A percentile compares a stretch with the other conserved stretches of the same genome.
Evolutionary conservation across 2,888 invertebrate genomes (phyloP).

Genomic region (Limnephilus rhombicus): DNA sequence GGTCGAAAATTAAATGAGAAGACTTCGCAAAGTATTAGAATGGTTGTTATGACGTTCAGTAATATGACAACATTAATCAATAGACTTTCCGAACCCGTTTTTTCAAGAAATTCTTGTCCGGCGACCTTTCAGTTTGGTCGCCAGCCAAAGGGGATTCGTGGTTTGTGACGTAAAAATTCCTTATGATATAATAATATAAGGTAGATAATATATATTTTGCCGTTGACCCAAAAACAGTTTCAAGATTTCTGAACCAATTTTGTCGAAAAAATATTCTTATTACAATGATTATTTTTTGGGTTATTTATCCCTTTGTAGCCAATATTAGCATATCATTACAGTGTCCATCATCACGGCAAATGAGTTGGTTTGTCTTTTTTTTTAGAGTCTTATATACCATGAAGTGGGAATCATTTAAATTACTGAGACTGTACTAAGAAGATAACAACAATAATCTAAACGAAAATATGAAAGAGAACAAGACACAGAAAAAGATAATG

Average conservation of each 20-base stretch:
- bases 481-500: too few species aligned
- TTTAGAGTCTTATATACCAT: too few species aligned
- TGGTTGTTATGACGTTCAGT: background rate
- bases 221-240: background rate
- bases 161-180: background rate
- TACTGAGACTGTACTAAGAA: too few species aligned
- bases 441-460: too few species aligned
- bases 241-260: background rate
- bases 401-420: too few species aligned
- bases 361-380: too few species aligned
- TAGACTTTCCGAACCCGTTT: background rate
- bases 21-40: background rate
- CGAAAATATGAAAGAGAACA: too few species aligned
- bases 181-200: background rate
- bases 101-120: background rate
- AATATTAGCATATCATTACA: too few species aligned
- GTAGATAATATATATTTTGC: background rate
- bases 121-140: background rate
- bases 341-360: too few species aligned
- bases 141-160: background rate
- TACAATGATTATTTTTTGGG: too few species aligned
- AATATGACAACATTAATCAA: constrained; percentile 1
- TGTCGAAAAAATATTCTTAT: background rate
- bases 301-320: too few species aligned
- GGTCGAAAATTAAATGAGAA: background rate